These are phyloP conservation scores for Dolichoris vasculosae DNA, from an alignment of 1,140 invertebrate species.

Conservation along the genomic window DNA sequence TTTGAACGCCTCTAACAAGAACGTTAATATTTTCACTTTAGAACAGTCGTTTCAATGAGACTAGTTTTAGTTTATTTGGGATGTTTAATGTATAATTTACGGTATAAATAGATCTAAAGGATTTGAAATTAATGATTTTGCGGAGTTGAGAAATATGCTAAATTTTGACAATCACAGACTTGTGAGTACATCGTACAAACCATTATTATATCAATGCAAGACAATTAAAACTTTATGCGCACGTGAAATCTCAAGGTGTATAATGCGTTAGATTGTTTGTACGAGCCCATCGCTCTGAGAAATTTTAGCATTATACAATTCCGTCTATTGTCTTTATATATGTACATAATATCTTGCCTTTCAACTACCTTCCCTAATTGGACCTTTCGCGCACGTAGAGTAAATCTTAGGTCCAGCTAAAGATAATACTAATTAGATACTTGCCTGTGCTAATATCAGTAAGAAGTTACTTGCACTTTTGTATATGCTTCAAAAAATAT, in stretches of 20 bases:
- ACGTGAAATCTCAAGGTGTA: not conserved
- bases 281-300: slow-evolving; percentile 26
- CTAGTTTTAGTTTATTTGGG: not conserved
- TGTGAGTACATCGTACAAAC: not conserved
- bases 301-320: slow-evolving; percentile 40
- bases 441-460: slow-evolving; percentile 31
- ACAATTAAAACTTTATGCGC: slow-evolving; percentile 48
- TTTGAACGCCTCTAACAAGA: not conserved
- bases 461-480: not conserved
- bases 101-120: not conserved
- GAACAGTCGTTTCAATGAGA: not conserved
- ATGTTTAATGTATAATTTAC: not conserved
- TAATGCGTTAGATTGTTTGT: slow-evolving; percentile 49
- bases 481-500: too few relatives aligned
- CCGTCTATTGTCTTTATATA: not conserved
- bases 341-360: slow-evolving; percentile 36
- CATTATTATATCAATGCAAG: slow-evolving; percentile 32
- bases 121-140: not conserved
- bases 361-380: slow-evolving; percentile 58
- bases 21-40: not conserved
- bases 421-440: slow-evolving; percentile 62
- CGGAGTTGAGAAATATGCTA: not conserved
- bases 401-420: slow-evolving; percentile 55
- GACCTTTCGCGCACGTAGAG: slow-evolving; percentile 55
- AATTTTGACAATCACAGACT: slow-evolving; percentile 12